Conservation (phyloP, 1,140 invertebrate genomes). For the Lanistes nyassanus region DNA sequence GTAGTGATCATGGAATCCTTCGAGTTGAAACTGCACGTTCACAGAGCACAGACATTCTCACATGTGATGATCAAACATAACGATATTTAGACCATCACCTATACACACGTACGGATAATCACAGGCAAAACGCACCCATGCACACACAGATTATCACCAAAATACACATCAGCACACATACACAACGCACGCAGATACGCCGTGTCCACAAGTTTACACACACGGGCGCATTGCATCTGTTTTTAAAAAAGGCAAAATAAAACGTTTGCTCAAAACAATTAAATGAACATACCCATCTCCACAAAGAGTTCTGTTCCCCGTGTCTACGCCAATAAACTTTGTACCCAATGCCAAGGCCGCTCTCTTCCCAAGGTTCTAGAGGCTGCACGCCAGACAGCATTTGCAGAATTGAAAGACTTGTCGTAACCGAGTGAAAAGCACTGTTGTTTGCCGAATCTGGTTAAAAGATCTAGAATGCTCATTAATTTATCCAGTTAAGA, state of each 20-base stretch:
- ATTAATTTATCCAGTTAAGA: too few species aligned
- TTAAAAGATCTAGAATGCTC: too few species aligned
- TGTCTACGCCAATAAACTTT: conserved; percentile 43
- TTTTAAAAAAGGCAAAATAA: too few species aligned
- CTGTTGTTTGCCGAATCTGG: too few species aligned
- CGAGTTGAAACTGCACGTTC: conserved; percentile 23
- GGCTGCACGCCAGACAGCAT: conserved; percentile 9
- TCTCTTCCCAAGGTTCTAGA: conserved; percentile 35
- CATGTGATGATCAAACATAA: too few species aligned
- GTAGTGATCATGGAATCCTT: conserved; percentile 31
- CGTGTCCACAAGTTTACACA: too few species aligned
- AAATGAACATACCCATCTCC: conserved; percentile 18
- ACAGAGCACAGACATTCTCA: too few species aligned
- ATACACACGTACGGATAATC: conserved; percentile 5
- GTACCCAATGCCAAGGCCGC: conserved; percentile 43
- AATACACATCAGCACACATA: not conserved
- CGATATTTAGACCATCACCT: too few species aligned
- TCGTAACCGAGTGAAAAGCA: not conserved
- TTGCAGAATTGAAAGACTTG: not conserved
- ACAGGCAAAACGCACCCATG: not conserved
- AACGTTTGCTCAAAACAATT: not conserved
- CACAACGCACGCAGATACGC: too few species aligned
- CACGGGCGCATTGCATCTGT: too few species aligned
- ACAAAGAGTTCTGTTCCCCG: conserved; percentile 5
- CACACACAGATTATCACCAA: not conserved